A percentile compares a stretch with the other conserved stretches of the same genome.
Evolutionary conservation across 1,140 invertebrate genomes (phyloP).

Genomic region (Lasioglossum baleicum): DNA sequence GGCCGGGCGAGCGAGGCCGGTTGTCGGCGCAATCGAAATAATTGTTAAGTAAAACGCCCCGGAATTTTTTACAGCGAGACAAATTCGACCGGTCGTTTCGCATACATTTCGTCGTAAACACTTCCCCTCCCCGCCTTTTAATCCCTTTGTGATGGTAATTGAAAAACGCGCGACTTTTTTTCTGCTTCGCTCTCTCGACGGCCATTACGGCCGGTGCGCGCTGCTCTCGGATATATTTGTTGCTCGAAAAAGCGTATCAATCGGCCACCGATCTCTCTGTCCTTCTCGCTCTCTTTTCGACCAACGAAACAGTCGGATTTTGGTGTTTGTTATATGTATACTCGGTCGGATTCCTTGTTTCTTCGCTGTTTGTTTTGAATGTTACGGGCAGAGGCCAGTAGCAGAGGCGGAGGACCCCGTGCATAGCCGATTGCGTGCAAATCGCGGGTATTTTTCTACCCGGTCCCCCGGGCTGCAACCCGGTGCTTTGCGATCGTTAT

Average conservation of each 20-base stretch:
- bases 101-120: constrained; percentile 7
- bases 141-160: constrained; percentile 9
- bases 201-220: constrained; percentile 23
- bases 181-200: not conserved
- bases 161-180: constrained; percentile 24
- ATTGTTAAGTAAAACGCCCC: constrained; percentile 48
- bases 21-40: constrained; percentile 15
- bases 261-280: not conserved
- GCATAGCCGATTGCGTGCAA: not conserved
- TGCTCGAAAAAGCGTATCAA: constrained; percentile 30
- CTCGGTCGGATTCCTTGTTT: not conserved
- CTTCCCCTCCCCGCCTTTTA: not conserved
- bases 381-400: not conserved
- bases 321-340: not conserved
- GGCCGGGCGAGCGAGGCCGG: not conserved
- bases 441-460: not conserved
- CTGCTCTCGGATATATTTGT: constrained; percentile 17
- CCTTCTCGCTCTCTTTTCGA: not conserved
- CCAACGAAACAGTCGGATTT: constrained; percentile 14
- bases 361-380: not conserved
- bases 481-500: constrained; percentile 9
- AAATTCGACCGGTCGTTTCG: not conserved
- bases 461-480: not conserved
- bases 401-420: too few relatives aligned
- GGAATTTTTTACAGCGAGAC: constrained; percentile 36